Evolutionary conservation across 2,113 vertebrate species (phyloP).

Genomic region (Danionella cerebrum): DNA sequence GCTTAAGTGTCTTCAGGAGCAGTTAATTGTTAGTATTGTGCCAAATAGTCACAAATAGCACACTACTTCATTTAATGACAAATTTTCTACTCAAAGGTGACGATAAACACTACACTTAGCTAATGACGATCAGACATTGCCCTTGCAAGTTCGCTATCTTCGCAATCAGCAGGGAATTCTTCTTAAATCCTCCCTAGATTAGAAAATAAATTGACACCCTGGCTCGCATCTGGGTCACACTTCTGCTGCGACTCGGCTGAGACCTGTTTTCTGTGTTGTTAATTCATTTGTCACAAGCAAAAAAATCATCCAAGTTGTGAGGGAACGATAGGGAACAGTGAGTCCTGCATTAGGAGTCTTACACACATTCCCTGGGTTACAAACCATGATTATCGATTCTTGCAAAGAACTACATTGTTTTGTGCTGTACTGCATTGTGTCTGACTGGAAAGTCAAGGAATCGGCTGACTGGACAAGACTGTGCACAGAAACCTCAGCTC

Average conservation of each 20-base stretch:
- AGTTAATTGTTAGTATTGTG: not conserved
- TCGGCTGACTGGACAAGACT: not conserved
- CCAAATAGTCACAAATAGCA: not conserved
- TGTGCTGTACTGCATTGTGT: not conserved
- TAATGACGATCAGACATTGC: constrained; percentile 55
- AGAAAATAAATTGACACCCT: constrained; percentile 62
- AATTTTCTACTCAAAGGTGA: constrained; percentile 41
- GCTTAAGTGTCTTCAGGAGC: constrained; percentile 1
- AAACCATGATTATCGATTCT: constrained; percentile 30
- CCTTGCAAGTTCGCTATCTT: constrained; percentile 47
- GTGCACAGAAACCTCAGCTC: constrained; percentile 6
- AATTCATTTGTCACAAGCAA: constrained; percentile 42
- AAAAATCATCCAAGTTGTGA: constrained; percentile 28
- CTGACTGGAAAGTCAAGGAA: not conserved
- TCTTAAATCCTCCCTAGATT: constrained; percentile 58
- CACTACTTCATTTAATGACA: constrained; percentile 16
- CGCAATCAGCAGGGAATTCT: constrained; percentile 55
- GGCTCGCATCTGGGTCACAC: constrained; percentile 58
- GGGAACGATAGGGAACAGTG: constrained; percentile 11
- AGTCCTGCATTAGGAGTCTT: constrained; percentile 10
- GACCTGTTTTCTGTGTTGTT: constrained; percentile 49
- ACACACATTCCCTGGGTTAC: constrained; percentile 10
- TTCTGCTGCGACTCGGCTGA: constrained; percentile 42
- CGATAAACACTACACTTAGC: constrained; percentile 50
- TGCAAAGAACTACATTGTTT: constrained; percentile 28